These are phyloP conservation scores for Lytechinus variegatus DNA, from an alignment of 35 echinoderm and acorn worm genomes.

Conservation along the genomic window DNA sequence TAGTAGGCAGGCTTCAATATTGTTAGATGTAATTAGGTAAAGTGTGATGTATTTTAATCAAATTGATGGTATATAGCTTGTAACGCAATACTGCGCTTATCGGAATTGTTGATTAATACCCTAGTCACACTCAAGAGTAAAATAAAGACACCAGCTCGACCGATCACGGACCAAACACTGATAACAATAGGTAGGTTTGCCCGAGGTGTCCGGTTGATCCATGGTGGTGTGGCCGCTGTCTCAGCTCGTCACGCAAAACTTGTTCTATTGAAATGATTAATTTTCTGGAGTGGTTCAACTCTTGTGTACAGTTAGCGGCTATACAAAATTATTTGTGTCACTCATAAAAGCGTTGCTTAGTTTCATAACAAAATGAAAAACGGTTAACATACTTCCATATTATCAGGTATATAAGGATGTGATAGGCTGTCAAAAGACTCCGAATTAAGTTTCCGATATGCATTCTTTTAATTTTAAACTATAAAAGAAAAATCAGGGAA, in stretches of 20 bases:
- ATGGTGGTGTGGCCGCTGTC: no score
- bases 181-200: no score
- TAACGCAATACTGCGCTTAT: not conserved
- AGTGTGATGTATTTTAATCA: not conserved
- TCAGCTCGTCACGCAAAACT: not conserved
- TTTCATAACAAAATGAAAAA: not conserved
- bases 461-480: no score
- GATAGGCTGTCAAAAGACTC: no score
- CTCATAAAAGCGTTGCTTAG: not conserved
- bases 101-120: not conserved
- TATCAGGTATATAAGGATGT: no score
- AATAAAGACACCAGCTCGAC: no score
- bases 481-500: no score
- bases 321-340: not conserved
- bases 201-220: no score
- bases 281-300: not conserved
- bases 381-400: not conserved
- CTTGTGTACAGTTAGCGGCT: not conserved
- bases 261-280: not conserved
- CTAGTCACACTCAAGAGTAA: no score
- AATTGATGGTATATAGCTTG: not conserved
- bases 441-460: no score
- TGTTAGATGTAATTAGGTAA: not conserved
- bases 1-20: not conserved
- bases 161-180: no score